phyloP scores from a whole-genome alignment of 2,888 invertebrate genomes.

The Patella caerulea region DNA sequence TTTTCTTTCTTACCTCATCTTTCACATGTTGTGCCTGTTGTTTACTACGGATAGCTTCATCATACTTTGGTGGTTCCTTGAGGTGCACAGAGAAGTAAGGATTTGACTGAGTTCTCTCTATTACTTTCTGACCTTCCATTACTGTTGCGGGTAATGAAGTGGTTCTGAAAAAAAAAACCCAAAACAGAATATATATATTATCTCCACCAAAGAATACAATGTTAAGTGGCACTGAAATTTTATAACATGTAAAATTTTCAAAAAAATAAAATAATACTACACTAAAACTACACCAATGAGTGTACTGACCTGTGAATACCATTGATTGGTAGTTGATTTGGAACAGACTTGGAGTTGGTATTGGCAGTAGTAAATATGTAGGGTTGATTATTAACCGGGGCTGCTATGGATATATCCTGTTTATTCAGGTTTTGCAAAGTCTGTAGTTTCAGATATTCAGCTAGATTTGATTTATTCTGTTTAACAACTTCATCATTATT shows the following conservation, averaged over 20 bases:
- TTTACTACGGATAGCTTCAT: conserved; percentile 77
- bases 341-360: not conserved
- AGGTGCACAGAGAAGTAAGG: conserved; percentile 59
- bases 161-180: not conserved
- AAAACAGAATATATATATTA: too few relatives aligned
- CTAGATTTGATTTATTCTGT: conserved; percentile 20
- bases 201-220: too few relatives aligned
- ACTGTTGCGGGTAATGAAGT: conserved; percentile 46
- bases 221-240: too few relatives aligned
- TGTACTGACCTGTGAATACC: not conserved
- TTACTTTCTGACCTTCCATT: conserved; percentile 40
- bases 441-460: conserved; percentile 21
- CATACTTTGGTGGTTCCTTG: conserved; percentile 80
- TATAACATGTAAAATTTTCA: too few relatives aligned
- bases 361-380: conserved; percentile 33
- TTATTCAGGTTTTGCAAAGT: not conserved
- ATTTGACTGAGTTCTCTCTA: conserved; percentile 44
- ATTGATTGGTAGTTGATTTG: not conserved
- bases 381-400: conserved; percentile 25
- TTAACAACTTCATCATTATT: not conserved
- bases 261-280: too few relatives aligned
- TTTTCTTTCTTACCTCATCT: not conserved
- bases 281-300: too few relatives aligned
- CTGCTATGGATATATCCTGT: conserved; percentile 19
- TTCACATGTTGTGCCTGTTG: conserved; percentile 37